Conservation (phyloP, 30 jellyfish, hydroid and myxozoan species). For the Hydra vulgaris region DNA sequence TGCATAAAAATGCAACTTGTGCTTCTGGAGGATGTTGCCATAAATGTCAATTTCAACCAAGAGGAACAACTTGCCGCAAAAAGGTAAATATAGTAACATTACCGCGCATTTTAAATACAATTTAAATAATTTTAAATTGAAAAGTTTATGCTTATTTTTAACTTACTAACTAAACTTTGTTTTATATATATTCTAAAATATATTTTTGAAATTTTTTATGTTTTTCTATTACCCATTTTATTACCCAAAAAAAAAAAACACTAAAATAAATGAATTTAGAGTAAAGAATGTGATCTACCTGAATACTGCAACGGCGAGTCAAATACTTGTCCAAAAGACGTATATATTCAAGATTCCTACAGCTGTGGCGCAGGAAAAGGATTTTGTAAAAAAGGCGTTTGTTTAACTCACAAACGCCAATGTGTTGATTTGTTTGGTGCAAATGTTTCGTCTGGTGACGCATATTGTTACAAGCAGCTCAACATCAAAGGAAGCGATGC, state of each 20-base stretch:
- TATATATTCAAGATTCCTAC: slow-evolving; percentile 10
- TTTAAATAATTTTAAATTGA: too few relatives aligned
- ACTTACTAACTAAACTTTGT: too few relatives aligned
- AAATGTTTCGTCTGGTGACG: slow-evolving; percentile 14
- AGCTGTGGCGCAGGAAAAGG: slow-evolving; percentile 26
- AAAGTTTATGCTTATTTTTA: too few relatives aligned
- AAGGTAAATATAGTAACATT: slow-evolving; percentile 7
- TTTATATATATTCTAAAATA: too few relatives aligned
- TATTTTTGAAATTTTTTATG: too few relatives aligned
- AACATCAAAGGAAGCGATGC: slow-evolving; percentile 16
- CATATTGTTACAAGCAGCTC: slow-evolving; percentile 12
- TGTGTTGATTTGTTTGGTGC: slow-evolving; percentile 22
- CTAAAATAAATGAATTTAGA: slow-evolving; percentile 2
- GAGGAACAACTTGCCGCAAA: slow-evolving; percentile 26
- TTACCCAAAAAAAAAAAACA: too few relatives aligned
- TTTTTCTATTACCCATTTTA: too few relatives aligned
- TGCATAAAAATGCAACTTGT: slow-evolving; percentile 17
- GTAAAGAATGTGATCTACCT: slow-evolving; percentile 25
- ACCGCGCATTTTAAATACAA: too few relatives aligned
- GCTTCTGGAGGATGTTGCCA: slow-evolving; percentile 37
- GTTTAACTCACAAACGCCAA: slow-evolving; percentile 24
- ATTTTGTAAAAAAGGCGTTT: slow-evolving; percentile 14
- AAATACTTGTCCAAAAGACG: slow-evolving; percentile 24
- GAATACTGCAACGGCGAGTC: slow-evolving; percentile 21
- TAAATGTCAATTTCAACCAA: slow-evolving; percentile 20